Base-by-base conservation (phyloP, 1,140 invertebrate genomes). In the Antheraea pernyi region DNA sequence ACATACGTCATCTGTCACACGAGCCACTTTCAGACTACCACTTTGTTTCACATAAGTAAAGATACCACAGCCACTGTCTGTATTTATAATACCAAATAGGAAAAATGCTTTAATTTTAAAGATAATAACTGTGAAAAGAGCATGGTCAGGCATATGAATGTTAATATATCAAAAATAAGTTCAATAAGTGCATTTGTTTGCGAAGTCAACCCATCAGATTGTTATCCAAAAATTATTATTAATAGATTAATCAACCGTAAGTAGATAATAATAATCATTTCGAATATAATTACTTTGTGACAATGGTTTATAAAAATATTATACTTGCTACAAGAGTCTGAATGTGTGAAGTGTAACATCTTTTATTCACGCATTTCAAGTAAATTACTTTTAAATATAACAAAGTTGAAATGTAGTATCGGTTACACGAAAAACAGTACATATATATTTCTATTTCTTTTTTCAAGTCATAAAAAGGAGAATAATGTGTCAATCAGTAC, bases 31-130 rank as follows among this genome's bases (percentile, higher is more conserved):
- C 88, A 85, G 75, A 79, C 30, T 80, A 79, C 75, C 82, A 81
- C 84, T 79, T 79, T 78, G 79, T 79, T 72, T 91, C 85, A 88
- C 79, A 84, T 90, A 91, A 88, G 88, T 91, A 87, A 90, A 90
- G 81, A 92, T 91, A 92, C 90, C 90, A 92, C 90, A 92, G 90
- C 90, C 90, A 92, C 88, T 84, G 86, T 88, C 88, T 91, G 88
- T 91, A 92, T 91, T 86, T 88, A 90, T 88, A 92, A 92, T 90
- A 92, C 90, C 90, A 86, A 92, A 91, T 91, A 91, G 87, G 88
- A 91, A 91, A 83, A 90, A 91, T 90, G 88, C 86, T 86, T 85
- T 53, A 70, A 85, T 76, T 81, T 87, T 89, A 77, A 84, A 85
- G 83, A 86, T 84, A 82, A 83, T 81, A 80, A 89, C 82, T 83